Evolutionary conservation across 2,888 invertebrate genomes (phyloP).

Genomic region (Spilarctia lutea): DNA sequence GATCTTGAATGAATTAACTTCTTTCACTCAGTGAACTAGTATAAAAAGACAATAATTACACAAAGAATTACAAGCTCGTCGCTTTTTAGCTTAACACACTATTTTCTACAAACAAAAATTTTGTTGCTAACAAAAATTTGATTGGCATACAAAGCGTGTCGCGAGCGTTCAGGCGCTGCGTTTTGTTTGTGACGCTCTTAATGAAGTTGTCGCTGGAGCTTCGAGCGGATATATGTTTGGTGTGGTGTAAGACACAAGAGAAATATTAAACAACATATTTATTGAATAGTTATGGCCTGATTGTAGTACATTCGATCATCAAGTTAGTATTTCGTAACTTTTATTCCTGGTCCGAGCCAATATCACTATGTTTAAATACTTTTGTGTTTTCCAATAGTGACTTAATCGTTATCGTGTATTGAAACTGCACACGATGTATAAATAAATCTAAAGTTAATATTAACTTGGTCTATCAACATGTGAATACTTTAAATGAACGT

Average conservation of each 20-base stretch:
- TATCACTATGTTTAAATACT: too few species aligned
- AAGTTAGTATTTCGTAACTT: too few species aligned
- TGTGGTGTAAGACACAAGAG: slow-evolving; percentile 11
- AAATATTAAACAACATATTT: neutral
- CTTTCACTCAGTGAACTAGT: neutral
- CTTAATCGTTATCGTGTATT: too few species aligned
- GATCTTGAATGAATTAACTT: neutral
- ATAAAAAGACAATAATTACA: slow-evolving; percentile 20
- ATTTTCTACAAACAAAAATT: too few species aligned
- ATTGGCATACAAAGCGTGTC: slow-evolving; percentile 72
- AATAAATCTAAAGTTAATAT: too few species aligned
- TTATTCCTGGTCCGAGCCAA: too few species aligned
- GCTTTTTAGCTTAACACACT: slow-evolving; percentile 28
- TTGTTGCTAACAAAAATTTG: slow-evolving; percentile 61
- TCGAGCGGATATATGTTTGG: slow-evolving; percentile 35
- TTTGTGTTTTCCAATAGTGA: too few species aligned
- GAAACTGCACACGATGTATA: too few species aligned
- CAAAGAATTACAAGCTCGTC: slow-evolving; percentile 4
- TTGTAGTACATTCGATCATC: too few species aligned
- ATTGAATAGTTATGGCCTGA: neutral
- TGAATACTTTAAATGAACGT: too few species aligned
- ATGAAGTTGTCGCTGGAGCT: slow-evolving; percentile 71
- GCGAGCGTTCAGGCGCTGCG: slow-evolving; percentile 49
- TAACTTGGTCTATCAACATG: too few species aligned
- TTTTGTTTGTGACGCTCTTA: slow-evolving; percentile 68